Conservation (phyloP, 1,140 invertebrate species). For the Lysiphlebus fabarum region DNA sequence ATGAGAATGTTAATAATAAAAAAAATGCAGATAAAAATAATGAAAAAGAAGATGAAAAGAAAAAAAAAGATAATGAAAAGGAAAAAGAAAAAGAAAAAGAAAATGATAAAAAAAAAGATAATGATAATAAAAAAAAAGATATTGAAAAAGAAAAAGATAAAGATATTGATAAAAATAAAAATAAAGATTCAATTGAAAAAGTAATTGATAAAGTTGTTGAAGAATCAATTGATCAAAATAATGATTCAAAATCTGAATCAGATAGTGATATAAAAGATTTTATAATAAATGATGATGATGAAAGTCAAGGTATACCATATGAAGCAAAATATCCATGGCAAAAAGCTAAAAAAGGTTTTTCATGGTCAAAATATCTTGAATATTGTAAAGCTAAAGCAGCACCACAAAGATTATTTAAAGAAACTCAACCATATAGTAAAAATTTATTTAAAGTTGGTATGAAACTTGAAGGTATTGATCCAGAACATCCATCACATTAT, state of each 20-base stretch:
- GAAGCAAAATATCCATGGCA: slow-evolving; percentile 62
- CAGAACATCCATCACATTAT: slow-evolving; percentile 82
- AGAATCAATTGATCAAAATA: no score
- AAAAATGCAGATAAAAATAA: no score
- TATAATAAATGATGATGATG: slow-evolving; percentile 40
- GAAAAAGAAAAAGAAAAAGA: no score
- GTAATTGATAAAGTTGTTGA: no score
- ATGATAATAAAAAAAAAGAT: no score
- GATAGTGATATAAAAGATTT: slow-evolving; percentile 34
- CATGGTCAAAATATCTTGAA: slow-evolving; percentile 72
- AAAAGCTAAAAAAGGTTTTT: slow-evolving; percentile 68
- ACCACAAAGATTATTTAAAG: slow-evolving; percentile 74
- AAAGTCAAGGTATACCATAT: slow-evolving; percentile 37
- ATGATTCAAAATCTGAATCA: not conserved
- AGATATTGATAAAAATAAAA: not conserved
- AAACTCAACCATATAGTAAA: slow-evolving; percentile 68
- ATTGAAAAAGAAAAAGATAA: slow-evolving; percentile 16
- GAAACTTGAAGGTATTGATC: slow-evolving; percentile 93
- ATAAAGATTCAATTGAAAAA: not conserved
- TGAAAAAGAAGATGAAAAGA: not conserved
- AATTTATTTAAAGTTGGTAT: slow-evolving; percentile 81
- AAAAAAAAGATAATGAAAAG: not conserved
- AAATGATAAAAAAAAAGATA: no score
- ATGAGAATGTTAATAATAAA: no score
- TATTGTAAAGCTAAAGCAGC: slow-evolving; percentile 69